Evolutionary conservation across 2,888 invertebrate genomes (phyloP), one percentile per base, ranked within the genome.

Genomic region (Hemicrepidius hirtus): DNA sequence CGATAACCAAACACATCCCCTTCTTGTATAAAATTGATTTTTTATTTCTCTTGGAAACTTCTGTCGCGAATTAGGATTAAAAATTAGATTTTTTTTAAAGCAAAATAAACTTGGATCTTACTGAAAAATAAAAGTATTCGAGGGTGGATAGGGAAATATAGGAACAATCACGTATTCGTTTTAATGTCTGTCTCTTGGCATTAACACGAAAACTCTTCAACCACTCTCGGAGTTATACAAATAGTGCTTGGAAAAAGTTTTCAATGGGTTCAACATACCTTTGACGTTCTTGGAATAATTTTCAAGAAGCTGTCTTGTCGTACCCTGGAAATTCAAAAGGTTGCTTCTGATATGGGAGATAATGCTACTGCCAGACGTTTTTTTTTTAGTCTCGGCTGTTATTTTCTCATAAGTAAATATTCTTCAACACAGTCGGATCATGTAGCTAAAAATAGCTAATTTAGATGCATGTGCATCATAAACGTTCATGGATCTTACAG

Each of bases 241-340:
- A 63, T 46, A 32, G 63, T 28, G 24, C 63, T 63, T 63, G 9
- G 32, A 63, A 63, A 63, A 24, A 63, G 46, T 44, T 57, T 57
- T 63, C 40, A 63, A 46, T 46, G 46, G 46, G 32, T 63, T 28
- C 10, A 63, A 13, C 7, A 16, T 46, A 18, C 20, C 18, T 63
- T 44, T 63, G 44, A 63, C 12, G 32, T 46, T n/a, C 32, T 21
- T 10, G n/a, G 63, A 63, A 63, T 46, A 63, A 63, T 63, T 63
- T 63, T 46, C 16, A 28, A 46, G 63, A 49, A 32, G 46, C 16
- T 63, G 40, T 16, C 32, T 12, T 46, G 60, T 49, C 28, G 1
- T 16, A 6, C 16, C 46, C 6, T 46, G 46, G n/a, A 40, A 13
- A 13, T 49, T 49, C 12, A 49, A 49, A 21, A 49, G 12, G 12